These are phyloP conservation scores for Choristoneura fumiferana DNA, from an alignment of 1,140 invertebrate genomes.

Conservation along the genomic window DNA sequence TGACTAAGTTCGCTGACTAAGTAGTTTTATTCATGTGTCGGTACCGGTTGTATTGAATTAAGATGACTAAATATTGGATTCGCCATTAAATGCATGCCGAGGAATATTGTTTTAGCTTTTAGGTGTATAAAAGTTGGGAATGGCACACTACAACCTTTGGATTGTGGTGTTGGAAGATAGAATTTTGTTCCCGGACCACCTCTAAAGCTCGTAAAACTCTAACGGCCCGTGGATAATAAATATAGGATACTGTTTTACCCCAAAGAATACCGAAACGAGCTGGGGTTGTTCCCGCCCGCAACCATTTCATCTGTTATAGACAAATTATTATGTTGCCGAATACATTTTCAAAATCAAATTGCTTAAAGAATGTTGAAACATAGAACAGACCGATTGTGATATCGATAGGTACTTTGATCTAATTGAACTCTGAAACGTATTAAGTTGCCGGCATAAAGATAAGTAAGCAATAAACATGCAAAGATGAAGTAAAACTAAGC, in stretches of 20 bases:
- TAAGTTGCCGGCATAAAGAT: too few species aligned
- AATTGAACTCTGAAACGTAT: too few species aligned
- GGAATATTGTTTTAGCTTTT: constrained; percentile 6
- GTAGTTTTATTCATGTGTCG: constrained; percentile 30
- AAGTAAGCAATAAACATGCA: too few species aligned
- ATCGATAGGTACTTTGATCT: not conserved
- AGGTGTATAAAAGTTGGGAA: constrained; percentile 6
- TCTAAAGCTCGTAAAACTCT: constrained; percentile 24
- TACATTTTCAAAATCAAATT: constrained; percentile 19
- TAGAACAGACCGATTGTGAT: constrained; percentile 3
- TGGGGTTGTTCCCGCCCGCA: constrained; percentile 19
- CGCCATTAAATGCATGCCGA: not conserved
- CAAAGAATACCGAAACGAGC: constrained; percentile 15
- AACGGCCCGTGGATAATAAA: constrained; percentile 26
- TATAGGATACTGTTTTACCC: constrained; percentile 21
- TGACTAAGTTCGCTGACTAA: constrained; percentile 63
- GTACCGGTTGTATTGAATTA: not conserved
- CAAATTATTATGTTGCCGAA: constrained; percentile 19
- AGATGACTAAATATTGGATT: not conserved
- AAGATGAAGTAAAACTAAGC: too few species aligned
- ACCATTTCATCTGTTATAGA: constrained; percentile 18
- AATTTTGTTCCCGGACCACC: constrained; percentile 17
- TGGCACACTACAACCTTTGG: constrained; percentile 17
- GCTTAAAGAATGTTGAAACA: constrained; percentile 11
- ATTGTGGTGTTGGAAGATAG: constrained; percentile 9